A percentile compares a stretch with the other conserved stretches of the same genome.
Conservation (phyloP, 2,888 invertebrate genomes). For the Brachynemurus nebulosus region DNA sequence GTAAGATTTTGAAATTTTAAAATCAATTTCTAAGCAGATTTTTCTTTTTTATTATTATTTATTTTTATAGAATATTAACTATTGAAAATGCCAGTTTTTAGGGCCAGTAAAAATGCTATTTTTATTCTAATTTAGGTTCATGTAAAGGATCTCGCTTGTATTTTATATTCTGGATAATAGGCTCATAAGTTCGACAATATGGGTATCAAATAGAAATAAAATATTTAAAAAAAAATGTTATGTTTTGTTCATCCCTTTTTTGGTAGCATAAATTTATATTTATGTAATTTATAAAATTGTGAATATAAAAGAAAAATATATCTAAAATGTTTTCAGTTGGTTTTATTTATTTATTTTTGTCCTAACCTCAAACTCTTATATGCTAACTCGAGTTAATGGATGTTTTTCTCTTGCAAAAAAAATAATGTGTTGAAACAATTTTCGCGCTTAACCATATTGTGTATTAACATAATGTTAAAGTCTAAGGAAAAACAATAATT, state of each 20-base stretch:
- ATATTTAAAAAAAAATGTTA: constrained; percentile 4
- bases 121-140: constrained; percentile 1
- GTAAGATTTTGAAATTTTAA: too few relatives aligned
- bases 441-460: too few relatives aligned
- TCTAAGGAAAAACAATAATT: too few relatives aligned
- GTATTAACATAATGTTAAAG: too few relatives aligned
- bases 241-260: background rate
- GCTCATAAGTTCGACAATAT: constrained; percentile 8
- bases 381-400: too few relatives aligned
- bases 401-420: too few relatives aligned
- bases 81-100: background rate
- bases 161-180: background rate
- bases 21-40: too few relatives aligned
- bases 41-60: background rate
- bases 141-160: constrained; percentile 5
- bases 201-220: constrained; percentile 5
- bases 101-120: constrained; percentile 1
- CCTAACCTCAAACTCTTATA: too few relatives aligned
- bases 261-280: background rate
- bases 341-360: too few relatives aligned
- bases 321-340: too few relatives aligned
- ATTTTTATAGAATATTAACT: background rate
- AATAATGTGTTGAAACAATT: too few relatives aligned
- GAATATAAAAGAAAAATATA: background rate
- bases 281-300: constrained; percentile 1